Evolutionary conservation across 2,888 invertebrate species (phyloP).

Genomic region (Epinotia demarniana): DNA sequence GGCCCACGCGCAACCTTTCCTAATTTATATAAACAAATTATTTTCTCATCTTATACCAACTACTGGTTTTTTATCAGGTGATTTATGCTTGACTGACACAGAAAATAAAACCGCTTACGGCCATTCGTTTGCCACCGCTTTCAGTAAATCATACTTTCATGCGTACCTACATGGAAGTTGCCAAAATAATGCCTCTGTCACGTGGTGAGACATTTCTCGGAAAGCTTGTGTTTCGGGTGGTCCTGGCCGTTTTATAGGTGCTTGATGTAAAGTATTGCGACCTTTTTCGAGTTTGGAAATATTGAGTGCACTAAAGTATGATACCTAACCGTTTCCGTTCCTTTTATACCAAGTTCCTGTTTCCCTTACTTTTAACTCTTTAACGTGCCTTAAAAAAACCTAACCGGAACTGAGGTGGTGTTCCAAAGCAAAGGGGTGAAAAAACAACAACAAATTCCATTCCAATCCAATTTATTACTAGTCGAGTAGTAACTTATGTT

Average conservation of each 20-base stretch:
- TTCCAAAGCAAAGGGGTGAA: not conserved
- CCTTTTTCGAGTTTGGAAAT: slow-evolving; percentile 59
- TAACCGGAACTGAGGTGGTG: not conserved
- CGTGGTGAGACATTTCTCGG: slow-evolving; percentile 60
- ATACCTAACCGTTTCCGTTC: slow-evolving; percentile 11
- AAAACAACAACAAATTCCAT: not conserved
- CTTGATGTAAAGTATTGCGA: slow-evolving; percentile 62
- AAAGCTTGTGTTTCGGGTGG: slow-evolving; percentile 59
- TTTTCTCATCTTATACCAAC: slow-evolving; percentile 72
- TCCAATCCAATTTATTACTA: too few species aligned
- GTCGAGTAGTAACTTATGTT: too few species aligned
- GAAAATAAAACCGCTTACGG: slow-evolving; percentile 50
- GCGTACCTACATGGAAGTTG: slow-evolving; percentile 47
- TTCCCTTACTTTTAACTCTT: too few species aligned
- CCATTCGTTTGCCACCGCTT: slow-evolving; percentile 50
- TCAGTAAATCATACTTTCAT: slow-evolving; percentile 48
- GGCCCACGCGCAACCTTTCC: slow-evolving; percentile 62
- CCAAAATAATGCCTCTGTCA: slow-evolving; percentile 60
- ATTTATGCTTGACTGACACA: slow-evolving; percentile 54
- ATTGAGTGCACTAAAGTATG: slow-evolving; percentile 48
- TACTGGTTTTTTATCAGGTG: slow-evolving; percentile 70
- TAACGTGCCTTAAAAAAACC: not conserved
- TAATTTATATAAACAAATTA: slow-evolving; percentile 78
- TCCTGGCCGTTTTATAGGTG: slow-evolving; percentile 65
- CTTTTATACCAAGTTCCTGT: too few species aligned